These are phyloP conservation scores for Drosophila affinis DNA, from an alignment of 2,888 invertebrate species.

Conservation along the genomic window DNA sequence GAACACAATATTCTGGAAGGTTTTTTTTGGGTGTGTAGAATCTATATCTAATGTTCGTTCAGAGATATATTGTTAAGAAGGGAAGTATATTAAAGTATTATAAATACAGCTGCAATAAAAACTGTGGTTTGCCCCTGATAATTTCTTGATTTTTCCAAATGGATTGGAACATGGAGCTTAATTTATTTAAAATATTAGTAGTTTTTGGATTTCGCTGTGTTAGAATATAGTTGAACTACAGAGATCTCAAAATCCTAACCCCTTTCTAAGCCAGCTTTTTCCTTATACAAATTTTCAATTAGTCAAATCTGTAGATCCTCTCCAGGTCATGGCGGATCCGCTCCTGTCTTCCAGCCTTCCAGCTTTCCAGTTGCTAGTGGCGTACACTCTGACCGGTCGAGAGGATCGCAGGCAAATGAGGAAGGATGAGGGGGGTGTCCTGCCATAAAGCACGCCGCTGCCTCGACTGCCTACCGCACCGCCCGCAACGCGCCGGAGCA, in stretches of 20 bases:
- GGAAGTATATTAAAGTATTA: too few species aligned
- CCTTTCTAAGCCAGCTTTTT: accelerated
- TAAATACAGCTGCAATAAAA: too few species aligned
- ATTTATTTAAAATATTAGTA: background rate
- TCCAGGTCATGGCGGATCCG: background rate
- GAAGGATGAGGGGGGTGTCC: constrained; percentile 30
- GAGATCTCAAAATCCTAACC: too few species aligned
- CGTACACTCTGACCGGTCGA: constrained; percentile 44
- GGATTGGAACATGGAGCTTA: background rate
- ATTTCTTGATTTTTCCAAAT: background rate
- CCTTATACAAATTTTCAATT: background rate
- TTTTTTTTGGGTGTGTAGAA: too few species aligned
- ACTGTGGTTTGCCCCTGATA: too few species aligned
- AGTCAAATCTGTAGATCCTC: background rate
- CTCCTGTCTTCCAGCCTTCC: constrained; percentile 18
- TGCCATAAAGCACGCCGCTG: constrained; percentile 62
- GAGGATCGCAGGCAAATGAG: constrained; percentile 27
- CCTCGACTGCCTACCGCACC: constrained; percentile 44
- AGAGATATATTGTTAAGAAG: too few species aligned
- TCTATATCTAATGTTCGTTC: too few species aligned
- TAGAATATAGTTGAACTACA: too few species aligned
- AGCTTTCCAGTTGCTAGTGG: background rate
- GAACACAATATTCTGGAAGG: too few species aligned
- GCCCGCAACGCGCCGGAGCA: constrained; percentile 68
- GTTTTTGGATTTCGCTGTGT: too few species aligned